Evolutionary conservation across 2,797 vertebrate genomes (phyloP), one percentile per base, ranked within the genome.

Genomic region (Poeciliopsis presidionis): DNA sequence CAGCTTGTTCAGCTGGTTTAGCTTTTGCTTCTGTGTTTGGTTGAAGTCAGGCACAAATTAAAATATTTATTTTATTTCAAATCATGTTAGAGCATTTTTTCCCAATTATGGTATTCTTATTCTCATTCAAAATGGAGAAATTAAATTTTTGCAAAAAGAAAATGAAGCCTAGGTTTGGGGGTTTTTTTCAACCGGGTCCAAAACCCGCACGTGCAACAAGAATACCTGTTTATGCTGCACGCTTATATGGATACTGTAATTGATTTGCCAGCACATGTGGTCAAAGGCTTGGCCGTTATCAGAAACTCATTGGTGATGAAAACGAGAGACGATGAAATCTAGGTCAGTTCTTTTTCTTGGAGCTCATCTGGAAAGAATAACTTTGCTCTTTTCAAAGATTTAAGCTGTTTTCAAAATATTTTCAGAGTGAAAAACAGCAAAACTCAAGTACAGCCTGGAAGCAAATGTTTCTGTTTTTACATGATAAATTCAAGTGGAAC

Each of bases 311-410:
- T 47, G 20, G 51, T n/a, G 57, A 73, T 61, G 12, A 30, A 67
- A 45, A 4, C 39, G 47, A 14, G 20, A 55, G 12, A 67, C 55
- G 30, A 71, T 2, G 61, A 71, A 16, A 75, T 75, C 28, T 49
- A 59, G 69, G 41, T 49, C 63, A 75, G 22, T 13, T 49, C 28
- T 55, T 14, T 25, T 69, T 79, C 59, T 73, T 9, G 8, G 1
- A 22, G 39, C 18, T 82, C 45, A 72, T 75, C 65, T 75, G 65
- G 81, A 75, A 78, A 72, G 76, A 57, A 63, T 61, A 7, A 45
- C 8, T 75, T 1, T 82, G 55, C 9, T 22, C 33, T 74, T 78
- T 33, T 9, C 22, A 47, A 61, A 14, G 2, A n/a, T 43, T 70
- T n/a, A 46, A 71, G 45, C 8, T 41, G 46, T 16, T 47, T 67